phyloP scores from a whole-genome alignment of 2,797 vertebrate genomes.

The Cichlasoma orientale region DNA sequence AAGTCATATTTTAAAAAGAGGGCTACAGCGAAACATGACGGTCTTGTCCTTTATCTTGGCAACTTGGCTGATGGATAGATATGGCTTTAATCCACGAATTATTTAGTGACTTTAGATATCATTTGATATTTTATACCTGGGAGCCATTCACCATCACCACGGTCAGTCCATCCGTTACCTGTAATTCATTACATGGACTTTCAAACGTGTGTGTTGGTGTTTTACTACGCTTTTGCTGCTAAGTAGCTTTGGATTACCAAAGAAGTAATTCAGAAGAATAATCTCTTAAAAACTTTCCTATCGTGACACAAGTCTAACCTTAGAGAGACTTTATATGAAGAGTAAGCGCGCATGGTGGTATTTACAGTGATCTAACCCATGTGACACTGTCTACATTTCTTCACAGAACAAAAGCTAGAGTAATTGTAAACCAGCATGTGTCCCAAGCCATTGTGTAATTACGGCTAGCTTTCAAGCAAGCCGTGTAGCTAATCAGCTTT shows the following conservation, averaged over 20 bases:
- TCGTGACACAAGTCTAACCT: not conserved
- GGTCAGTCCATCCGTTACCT: not conserved
- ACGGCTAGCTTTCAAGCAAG: constrained; percentile 67
- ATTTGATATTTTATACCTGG: not conserved
- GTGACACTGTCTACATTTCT: constrained; percentile 27
- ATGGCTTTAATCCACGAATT: not conserved
- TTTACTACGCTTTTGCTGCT: constrained; percentile 25
- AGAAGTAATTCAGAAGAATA: constrained; percentile 20
- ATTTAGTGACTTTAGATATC: not conserved
- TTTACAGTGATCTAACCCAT: not conserved
- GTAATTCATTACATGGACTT: not conserved
- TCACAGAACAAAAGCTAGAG: constrained; percentile 30
- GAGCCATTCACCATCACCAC: not conserved
- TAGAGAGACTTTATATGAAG: not conserved
- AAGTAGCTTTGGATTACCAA: constrained; percentile 46
- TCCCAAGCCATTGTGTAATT: constrained; percentile 65
- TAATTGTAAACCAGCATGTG: constrained; percentile 48
- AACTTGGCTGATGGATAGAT: not conserved
- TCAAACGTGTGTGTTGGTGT: not conserved
- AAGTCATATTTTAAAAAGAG: no score
- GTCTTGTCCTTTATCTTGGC: not conserved
- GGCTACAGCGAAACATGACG: no score
- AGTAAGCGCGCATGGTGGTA: not conserved
- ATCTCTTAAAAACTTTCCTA: not conserved
- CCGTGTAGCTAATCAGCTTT: constrained; percentile 78